Evolutionary conservation across 2,888 invertebrate genomes (phyloP), one percentile per base, ranked within the genome.

Genomic region (Cylloceria caligata): DNA sequence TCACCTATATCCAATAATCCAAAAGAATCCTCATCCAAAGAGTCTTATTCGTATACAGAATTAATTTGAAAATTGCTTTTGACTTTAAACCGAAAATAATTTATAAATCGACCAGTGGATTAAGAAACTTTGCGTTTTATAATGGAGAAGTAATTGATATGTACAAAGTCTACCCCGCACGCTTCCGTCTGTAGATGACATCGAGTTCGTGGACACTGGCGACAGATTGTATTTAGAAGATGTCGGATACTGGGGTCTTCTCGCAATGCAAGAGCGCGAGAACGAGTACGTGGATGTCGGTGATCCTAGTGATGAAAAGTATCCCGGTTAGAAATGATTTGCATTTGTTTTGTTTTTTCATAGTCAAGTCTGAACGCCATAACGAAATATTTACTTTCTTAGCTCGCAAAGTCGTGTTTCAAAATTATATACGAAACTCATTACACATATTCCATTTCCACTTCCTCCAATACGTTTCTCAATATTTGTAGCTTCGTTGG

Each of bases 211-310:
- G 84, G 88, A 89, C 87, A 88, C 83, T 39, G 71, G 85, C 67
- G 89, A 92, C 79, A 90, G 92, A 89, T 89, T 91, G 87, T 92
- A 92, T 88, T 89, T 91, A 79, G 92, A 92, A 88, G 92, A 92
- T 82, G 91, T 89, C 84, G 90, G 92, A 84, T 92, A 90, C 86
- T 92, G 92, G 92, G 92, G 92, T 83, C 90, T 92, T 67, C 84
- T 91, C 72, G 87, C 92, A 19, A 87, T 91, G 83, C 91, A 90
- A 86, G 91, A 91, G 55, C 89, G 90, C 55, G 91, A 92, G 85
- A 90, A 87, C 80, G 90, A 90, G 86, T 90, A 88, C 85, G 86
- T 88, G 80, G 89, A 89, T 87, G 88, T 90, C 76, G 87, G 87
- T 74, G 88, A 89, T 42, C 84, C 88, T 72, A 89, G 87, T 80